A percentile compares a stretch with the other conserved stretches of the same genome.
phyloP scores from a whole-genome alignment of 2,888 invertebrate genomes.

The Octodonta nipae region DNA sequence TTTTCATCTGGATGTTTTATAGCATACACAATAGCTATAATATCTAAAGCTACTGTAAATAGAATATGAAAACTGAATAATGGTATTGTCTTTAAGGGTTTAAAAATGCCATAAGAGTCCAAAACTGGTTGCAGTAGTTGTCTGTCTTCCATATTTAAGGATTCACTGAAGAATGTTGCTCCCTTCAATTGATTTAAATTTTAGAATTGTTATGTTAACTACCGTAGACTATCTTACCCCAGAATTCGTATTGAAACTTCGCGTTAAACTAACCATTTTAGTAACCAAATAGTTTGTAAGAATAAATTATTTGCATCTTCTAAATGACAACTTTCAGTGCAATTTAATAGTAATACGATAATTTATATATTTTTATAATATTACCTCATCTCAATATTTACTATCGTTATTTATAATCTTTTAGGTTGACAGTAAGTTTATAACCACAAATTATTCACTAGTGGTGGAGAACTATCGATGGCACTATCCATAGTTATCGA shows the following conservation, averaged over 20 bases:
- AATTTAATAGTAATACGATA: too few relatives aligned
- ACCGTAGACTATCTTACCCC: slow-evolving; percentile 18
- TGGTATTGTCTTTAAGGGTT: slow-evolving; percentile 29
- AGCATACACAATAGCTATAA: slow-evolving; percentile 30
- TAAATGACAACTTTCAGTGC: too few relatives aligned
- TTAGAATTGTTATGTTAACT: slow-evolving; percentile 26
- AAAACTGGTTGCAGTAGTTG: slow-evolving; percentile 31
- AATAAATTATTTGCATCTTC: too few relatives aligned
- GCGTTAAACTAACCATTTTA: slow-evolving; percentile 29
- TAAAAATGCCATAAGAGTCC: slow-evolving; percentile 32
- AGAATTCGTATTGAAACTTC: slow-evolving; percentile 27
- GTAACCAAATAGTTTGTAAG: too few relatives aligned
- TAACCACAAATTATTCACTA: too few relatives aligned
- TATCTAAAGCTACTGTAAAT: slow-evolving; percentile 27
- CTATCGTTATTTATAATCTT: too few relatives aligned
- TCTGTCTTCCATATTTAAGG: slow-evolving; percentile 31
- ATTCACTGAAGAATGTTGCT: slow-evolving; percentile 35
- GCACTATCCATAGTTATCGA: too few relatives aligned
- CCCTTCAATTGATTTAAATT: slow-evolving; percentile 24
- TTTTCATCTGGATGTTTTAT: slow-evolving; percentile 30
- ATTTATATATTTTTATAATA: too few relatives aligned
- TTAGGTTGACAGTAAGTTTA: too few relatives aligned
- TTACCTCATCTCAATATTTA: too few relatives aligned
- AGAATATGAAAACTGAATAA: slow-evolving; percentile 27
- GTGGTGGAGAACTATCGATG: too few relatives aligned